Base-by-base conservation (phyloP, 2,113 vertebrate genomes). In the Dryoscopus gambensis region DNA sequence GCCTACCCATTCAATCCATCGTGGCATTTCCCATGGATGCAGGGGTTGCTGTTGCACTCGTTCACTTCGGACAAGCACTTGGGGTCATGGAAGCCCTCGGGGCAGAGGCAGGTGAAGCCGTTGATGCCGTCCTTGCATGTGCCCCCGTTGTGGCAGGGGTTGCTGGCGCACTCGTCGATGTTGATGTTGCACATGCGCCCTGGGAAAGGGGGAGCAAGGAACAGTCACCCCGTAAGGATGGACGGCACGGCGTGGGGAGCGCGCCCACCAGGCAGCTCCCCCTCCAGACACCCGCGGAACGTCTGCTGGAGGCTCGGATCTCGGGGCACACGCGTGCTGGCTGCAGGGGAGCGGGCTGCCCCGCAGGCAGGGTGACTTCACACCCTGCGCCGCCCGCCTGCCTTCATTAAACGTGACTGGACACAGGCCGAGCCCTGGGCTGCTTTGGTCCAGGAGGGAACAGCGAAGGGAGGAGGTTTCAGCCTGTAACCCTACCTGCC, bases 1-100 rank as follows among this genome's bases (percentile, higher is more conserved):
- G 46, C 98, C 77, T 97, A 99, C 99, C 99, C 98, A 1, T 99
- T 99, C 96, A 99, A 95, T 59, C 99, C 98, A 8, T 99, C 99
- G 1, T 98, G 98, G 95, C 99, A 99, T 47, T 96, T 95, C 33
- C 99, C 99, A 0, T 99, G 99, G 92, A 99, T 98, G 84, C 99
- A 99, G 75, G 99, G 99, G 97, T 99, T 98, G 96, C 99, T 99
- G 97, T 98, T 98, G 65, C 99, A 99, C 97, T 99, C 99, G 0
- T 99, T 99, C 90, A 99, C 99, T 98, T 99, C 99, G 0, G 99
- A 99, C 84, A 99, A 97, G 95, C 99, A 99, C 56, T 98, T 99
- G 97, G 98, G 97, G 46, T 98, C 99, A 0, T 99, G 98, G 98
- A 98, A 99, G 64, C 99, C 99, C 84, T 99, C 99, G 0, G 99